Base-by-base conservation (phyloP, 2,888 invertebrate species). In the Beris chalybata region DNA sequence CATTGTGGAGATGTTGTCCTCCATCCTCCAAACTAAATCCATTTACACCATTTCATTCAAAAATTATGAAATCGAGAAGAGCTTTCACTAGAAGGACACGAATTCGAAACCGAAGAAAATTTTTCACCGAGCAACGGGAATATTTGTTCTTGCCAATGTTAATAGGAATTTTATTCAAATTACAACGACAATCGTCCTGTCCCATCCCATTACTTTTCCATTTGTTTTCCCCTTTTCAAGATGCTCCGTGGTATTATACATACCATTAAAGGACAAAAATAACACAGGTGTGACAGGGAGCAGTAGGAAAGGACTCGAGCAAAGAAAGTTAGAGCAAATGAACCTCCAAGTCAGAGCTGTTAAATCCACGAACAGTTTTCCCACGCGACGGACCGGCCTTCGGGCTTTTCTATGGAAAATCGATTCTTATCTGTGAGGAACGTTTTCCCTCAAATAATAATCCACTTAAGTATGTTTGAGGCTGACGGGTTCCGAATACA, bases 161-260 rank as follows among this genome's bases (percentile, higher is more conserved):
- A 69, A 69, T 69, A 66, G 59, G 64, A 64, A 69, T 66, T 69
- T 69, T 69, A 69, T 69, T 69, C 69, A 69, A 66, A 69, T 66
- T 69, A 64, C 66, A 50, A 54, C 32, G 64, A 31, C 56, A 54
- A 52, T 50, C 52, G 52, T 61, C 38, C 61, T 61, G 52, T 50
- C 12, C 43, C 38, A 52, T 5, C 32, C 52, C 38, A 52, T 61
- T 29, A 61, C 52, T 61, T 52, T 11, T 30, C 52, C 47, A 43
- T 48, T 52, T 48, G 54, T 30, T 31, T 5, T 32, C 31, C 15
- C 54, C 13, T 54, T 48, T n/a, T 15, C 48, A 48, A 15, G 48
- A 48, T 38, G 48, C n/a, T 48, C 11, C 15, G 2, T n/a, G 11
- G 9, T 38, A 38, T 2, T 38, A 38, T 38, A 9, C 38, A 5